Evolutionary conservation across 2,888 invertebrate genomes (phyloP), one percentile per base, ranked within the genome.

Genomic region (Gastracanthus pulcherrimus): DNA sequence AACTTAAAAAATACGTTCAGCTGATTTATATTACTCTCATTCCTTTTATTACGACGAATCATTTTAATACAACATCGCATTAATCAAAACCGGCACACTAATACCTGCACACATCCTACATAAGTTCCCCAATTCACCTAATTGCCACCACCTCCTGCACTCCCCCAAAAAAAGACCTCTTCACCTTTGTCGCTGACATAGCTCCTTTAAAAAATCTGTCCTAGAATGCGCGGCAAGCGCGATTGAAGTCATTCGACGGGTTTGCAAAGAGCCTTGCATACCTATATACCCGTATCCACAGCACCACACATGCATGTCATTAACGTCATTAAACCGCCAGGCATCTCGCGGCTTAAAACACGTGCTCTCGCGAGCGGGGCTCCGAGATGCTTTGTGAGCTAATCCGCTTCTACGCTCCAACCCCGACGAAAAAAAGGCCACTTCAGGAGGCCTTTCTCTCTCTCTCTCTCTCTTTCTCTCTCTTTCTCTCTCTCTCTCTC

Each of bases 221-320:
- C 23, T 13, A n/a, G n/a, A n/a, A n/a, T n/a, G 16, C 4, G 19
- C 7, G 23, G 29, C 16, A 34, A 62, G 31, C 55, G 74, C 62
- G 74, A 74, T 74, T 74, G 34, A 74, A 62, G 74, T 74, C 48
- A 62, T 74, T 60, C 62, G 48, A 55, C 55, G 26, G 23, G n/a
- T n/a, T 34, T 13, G 34, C 7, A 26, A 36, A 36, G 70, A 55
- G 26, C 7, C 34, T 1, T 16, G 9, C 55, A 26, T 26, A 36
- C 36, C 45, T 26, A 58, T 23, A 23, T 19, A 13, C 64, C 9
- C 23, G 23, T n/a, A n/a, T n/a, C 19, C 19, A 4, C 23, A 11
- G n/a, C 7, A 11, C 19, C 38, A 7, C 34, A 34, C n/a, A 6
- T 5, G 62, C 62, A 62, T 55, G 78, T 64, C 62, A 78, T 78